A percentile compares a stretch with the other conserved stretches of the same genome.
Conservation (phyloP, 2,797 vertebrate genomes). For the Gastrophryne carolinensis region DNA sequence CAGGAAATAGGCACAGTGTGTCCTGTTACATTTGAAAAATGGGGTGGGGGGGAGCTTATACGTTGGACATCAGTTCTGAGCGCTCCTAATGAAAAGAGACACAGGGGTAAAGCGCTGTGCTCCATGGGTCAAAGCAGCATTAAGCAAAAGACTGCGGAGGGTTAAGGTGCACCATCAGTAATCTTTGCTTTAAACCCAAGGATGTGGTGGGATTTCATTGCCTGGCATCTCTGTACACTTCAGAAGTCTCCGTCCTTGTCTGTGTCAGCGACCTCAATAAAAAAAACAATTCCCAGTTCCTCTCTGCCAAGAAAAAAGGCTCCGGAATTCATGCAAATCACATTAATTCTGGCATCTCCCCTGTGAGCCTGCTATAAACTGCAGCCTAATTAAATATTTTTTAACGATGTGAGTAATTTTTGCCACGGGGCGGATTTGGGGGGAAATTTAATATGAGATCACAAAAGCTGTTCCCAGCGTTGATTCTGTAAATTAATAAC, state of each 20-base stretch:
- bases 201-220: background rate
- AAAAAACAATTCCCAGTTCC: constrained; percentile 88
- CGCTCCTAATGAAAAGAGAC: too few relatives aligned
- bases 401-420: constrained; percentile 97
- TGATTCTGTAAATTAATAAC: constrained; percentile 94
- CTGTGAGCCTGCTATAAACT: constrained; percentile 86
- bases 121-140: background rate
- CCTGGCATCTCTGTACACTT: constrained; percentile 61
- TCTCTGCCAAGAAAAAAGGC: constrained; percentile 78
- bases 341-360: constrained; percentile 87
- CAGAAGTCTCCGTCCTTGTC: constrained; percentile 85
- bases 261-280: constrained; percentile 79
- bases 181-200: constrained; percentile 5
- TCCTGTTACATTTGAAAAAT: background rate
- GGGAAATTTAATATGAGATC: constrained; percentile 93
- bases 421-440: constrained; percentile 90
- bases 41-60: background rate
- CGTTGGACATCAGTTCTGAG: background rate
- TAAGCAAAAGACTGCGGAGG: background rate
- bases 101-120: background rate
- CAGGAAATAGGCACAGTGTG: background rate
- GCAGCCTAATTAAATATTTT: constrained; percentile 96
- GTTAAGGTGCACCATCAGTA: background rate
- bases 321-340: constrained; percentile 91
- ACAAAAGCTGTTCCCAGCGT: constrained; percentile 92